Percentiles rank a stretch among this genome's conserved stretches.
phyloP scores from a whole-genome alignment of 2,888 invertebrate species.

The Venusia cambrica region DNA sequence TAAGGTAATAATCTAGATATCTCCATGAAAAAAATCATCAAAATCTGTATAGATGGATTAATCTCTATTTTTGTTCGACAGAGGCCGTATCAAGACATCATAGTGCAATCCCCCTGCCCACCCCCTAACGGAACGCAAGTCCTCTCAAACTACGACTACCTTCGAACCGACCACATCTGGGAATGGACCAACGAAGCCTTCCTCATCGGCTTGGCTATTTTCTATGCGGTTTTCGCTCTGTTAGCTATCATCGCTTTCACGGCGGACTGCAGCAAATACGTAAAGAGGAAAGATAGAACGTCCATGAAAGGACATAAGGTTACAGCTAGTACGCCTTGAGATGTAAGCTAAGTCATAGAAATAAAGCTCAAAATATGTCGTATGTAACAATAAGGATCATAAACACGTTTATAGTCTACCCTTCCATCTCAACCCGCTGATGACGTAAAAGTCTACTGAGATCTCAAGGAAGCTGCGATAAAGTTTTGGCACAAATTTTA shows the following conservation, averaged over 20 bases:
- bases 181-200: slow-evolving; percentile 78
- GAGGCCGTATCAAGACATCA: slow-evolving; percentile 92
- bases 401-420: too few relatives aligned
- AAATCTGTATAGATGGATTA: too few relatives aligned
- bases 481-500: too few relatives aligned
- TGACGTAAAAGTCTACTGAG: too few relatives aligned
- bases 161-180: slow-evolving; percentile 65
- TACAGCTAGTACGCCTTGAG: slow-evolving; percentile 82
- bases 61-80: slow-evolving; percentile 54
- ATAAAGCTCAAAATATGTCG: too few relatives aligned
- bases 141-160: slow-evolving; percentile 72
- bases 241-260: slow-evolving; percentile 83
- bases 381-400: too few relatives aligned
- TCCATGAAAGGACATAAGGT: slow-evolving; percentile 75
- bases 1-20: too few relatives aligned
- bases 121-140: slow-evolving; percentile 89
- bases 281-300: slow-evolving; percentile 73
- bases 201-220: slow-evolving; percentile 81
- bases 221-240: slow-evolving; percentile 82
- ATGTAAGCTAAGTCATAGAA: too few relatives aligned
- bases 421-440: too few relatives aligned
- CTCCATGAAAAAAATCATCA: too few relatives aligned
- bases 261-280: slow-evolving; percentile 78
- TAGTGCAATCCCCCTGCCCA: slow-evolving; percentile 91
- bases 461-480: too few relatives aligned